These are phyloP conservation scores for Subanguina moxae DNA, from an alignment of 1,140 invertebrate genomes.

Conservation along the genomic window DNA sequence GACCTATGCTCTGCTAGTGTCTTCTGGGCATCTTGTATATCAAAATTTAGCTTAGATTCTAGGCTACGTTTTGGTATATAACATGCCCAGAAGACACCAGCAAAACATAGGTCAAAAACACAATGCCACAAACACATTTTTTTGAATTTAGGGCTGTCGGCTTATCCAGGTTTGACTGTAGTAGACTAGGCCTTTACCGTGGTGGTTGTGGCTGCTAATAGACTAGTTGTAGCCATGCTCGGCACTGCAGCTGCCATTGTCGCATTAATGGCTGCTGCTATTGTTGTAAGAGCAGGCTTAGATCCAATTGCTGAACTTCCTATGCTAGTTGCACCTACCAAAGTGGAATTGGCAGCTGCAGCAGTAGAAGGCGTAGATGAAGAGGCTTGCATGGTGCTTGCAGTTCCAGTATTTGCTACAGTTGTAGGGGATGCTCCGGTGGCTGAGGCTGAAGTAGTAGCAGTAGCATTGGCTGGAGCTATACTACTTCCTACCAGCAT, in stretches of 20 bases:
- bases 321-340: neutral
- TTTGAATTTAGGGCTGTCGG: no score
- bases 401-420: neutral
- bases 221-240: neutral
- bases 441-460: neutral
- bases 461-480: neutral
- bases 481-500: neutral
- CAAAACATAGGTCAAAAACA: no score
- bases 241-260: neutral
- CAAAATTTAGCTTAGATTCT: no score
- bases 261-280: no score
- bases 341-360: neutral
- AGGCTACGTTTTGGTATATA: no score
- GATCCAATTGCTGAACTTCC: no score
- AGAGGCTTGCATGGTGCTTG: neutral
- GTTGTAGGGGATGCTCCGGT: conserved; percentile 16
- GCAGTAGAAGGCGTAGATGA: neutral
- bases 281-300: no score
- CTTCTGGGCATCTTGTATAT: no score
- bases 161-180: neutral
- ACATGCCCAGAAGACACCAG: no score
- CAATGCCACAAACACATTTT: no score
- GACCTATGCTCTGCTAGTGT: no score
- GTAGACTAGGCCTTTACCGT: neutral
- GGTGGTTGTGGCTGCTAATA: neutral